phyloP scores from a whole-genome alignment of 2,888 invertebrate genomes.

The Dolichopus griseipennis region DNA sequence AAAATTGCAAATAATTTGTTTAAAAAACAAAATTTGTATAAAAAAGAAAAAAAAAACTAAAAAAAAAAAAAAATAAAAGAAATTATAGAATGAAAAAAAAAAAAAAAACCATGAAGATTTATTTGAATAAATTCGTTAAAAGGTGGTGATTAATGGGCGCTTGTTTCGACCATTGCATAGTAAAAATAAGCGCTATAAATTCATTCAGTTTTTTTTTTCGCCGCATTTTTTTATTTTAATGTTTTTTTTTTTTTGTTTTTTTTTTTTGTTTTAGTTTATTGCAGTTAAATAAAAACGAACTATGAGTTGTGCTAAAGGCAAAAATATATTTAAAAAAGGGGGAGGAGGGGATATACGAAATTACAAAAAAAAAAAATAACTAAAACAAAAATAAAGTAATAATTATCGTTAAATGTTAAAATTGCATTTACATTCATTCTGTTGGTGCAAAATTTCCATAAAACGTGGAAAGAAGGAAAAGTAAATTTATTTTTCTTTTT shows the following conservation, averaged over 20 bases:
- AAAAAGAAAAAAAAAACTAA: background rate
- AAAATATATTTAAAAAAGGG: background rate
- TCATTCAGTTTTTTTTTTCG: background rate
- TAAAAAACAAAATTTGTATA: background rate
- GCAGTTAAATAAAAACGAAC: background rate
- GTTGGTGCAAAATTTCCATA: background rate
- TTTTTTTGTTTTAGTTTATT: background rate
- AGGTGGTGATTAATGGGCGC: conserved; percentile 15
- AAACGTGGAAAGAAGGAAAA: too few relatives aligned
- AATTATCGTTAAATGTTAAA: background rate
- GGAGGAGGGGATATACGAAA: background rate
- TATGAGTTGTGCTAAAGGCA: background rate
- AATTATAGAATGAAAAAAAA: background rate
- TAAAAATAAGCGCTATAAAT: conserved; percentile 1
- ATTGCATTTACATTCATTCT: background rate
- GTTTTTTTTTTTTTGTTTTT: too few relatives aligned
- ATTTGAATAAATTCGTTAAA: conserved; percentile 18
- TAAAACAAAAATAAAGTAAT: too few relatives aligned
- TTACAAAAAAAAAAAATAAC: background rate
- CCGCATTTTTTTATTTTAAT: too few relatives aligned
- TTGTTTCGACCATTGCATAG: conserved; percentile 7
- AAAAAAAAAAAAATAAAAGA: background rate
- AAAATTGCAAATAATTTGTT: conserved; percentile 6
- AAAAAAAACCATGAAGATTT: conserved; percentile 13
- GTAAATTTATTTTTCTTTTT: too few relatives aligned